These are phyloP conservation scores for Lingula anatina DNA, from an alignment of 2,888 invertebrate species.

Conservation along the genomic window DNA sequence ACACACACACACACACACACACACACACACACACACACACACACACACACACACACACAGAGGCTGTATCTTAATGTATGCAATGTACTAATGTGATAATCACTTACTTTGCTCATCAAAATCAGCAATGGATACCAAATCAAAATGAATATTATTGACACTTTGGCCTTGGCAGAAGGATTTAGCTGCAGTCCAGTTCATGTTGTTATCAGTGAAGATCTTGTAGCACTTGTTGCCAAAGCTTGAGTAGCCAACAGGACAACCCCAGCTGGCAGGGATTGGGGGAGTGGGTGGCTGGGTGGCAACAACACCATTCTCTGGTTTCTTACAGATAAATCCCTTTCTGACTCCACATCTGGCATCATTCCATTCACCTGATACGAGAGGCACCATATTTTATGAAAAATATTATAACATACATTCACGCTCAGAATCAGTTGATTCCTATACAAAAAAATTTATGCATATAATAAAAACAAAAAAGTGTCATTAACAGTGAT, in stretches of 20 bases:
- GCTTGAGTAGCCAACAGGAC: constrained; percentile 23
- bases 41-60: no score
- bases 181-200: constrained; percentile 20
- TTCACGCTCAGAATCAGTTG: no score
- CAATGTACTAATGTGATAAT: no score
- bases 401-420: no score
- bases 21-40: no score
- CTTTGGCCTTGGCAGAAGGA: constrained; percentile 16
- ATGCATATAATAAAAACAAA: no score
- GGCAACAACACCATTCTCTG: constrained; percentile 8
- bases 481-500: no score
- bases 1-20: no score
- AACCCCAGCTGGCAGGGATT: constrained; percentile 15
- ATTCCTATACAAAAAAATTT: no score
- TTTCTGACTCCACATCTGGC: constrained; percentile 19
- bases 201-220: constrained; percentile 12
- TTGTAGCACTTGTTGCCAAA: constrained; percentile 27
- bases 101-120: no score
- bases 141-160: constrained; percentile 6
- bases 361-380: constrained; percentile 32
- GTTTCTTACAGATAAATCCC: constrained; percentile 29
- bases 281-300: constrained; percentile 11
- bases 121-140: background rate
- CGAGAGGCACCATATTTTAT: background rate
- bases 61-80: no score